These are phyloP conservation scores for Pseudochromis fuscus DNA, from an alignment of 2,797 vertebrate species.

Conservation along the genomic window DNA sequence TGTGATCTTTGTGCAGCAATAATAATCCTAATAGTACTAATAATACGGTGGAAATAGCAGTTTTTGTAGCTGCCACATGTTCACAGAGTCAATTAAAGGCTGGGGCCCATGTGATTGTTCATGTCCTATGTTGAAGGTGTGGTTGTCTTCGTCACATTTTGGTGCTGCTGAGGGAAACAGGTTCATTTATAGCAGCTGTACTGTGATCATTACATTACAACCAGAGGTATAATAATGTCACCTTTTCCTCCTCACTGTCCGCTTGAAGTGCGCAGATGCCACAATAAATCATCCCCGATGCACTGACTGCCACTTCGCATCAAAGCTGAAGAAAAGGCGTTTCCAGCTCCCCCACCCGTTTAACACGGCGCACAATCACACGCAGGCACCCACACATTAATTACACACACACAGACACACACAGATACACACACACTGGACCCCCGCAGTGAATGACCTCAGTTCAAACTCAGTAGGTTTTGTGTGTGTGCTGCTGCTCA, in stretches of 20 bases:
- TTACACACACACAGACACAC: slow-evolving; percentile 38
- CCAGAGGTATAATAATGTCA: slow-evolving; percentile 60
- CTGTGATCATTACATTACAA: slow-evolving; percentile 26
- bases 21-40: background rate
- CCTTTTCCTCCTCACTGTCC: slow-evolving; percentile 36
- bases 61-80: slow-evolving; percentile 35
- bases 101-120: slow-evolving; percentile 67
- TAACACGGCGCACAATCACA: slow-evolving; percentile 46
- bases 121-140: slow-evolving; percentile 78
- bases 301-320: slow-evolving; percentile 50
- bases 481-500: slow-evolving; percentile 70
- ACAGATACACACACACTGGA: slow-evolving; percentile 35
- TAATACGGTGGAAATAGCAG: background rate
- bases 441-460: slow-evolving; percentile 78
- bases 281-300: slow-evolving; percentile 54
- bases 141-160: slow-evolving; percentile 69
- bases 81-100: slow-evolving; percentile 60
- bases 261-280: slow-evolving; percentile 50
- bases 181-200: slow-evolving; percentile 60
- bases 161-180: slow-evolving; percentile 52
- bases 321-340: slow-evolving; percentile 70
- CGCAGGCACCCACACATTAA: slow-evolving; percentile 55
- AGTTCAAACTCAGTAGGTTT: slow-evolving; percentile 64
- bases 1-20: slow-evolving; percentile 12
- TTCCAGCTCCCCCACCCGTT: slow-evolving; percentile 57